Percentiles rank a stretch among this genome's conserved stretches.
phyloP scores from a whole-genome alignment of 2,888 invertebrate species.

The Polia nebulosa region DNA sequence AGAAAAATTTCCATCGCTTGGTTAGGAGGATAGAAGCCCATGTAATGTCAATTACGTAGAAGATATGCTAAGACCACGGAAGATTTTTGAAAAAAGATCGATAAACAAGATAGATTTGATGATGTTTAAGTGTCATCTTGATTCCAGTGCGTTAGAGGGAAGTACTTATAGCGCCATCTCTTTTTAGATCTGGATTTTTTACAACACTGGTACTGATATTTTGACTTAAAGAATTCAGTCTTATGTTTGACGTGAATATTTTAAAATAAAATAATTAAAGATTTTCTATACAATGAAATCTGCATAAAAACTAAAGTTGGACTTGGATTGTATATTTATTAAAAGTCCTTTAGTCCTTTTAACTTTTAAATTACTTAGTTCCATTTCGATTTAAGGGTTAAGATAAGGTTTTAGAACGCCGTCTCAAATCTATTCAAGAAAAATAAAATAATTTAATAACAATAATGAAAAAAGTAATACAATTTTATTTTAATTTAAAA shows the following conservation, averaged over 20 bases:
- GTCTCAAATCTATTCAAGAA: conserved; percentile 5
- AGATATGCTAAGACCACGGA: background rate
- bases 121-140: background rate
- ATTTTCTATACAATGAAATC: conserved; percentile 23
- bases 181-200: background rate
- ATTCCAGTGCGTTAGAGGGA: background rate
- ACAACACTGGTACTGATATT: background rate
- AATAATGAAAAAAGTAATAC: background rate
- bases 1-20: background rate
- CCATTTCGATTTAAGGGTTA: conserved; percentile 42
- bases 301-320: conserved; percentile 33
- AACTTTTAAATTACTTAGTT: conserved; percentile 30
- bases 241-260: conserved; percentile 18
- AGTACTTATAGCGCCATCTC: background rate
- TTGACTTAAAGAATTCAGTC: background rate
- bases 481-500: background rate
- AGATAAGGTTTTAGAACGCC: conserved; percentile 39
- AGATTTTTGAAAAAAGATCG: background rate
- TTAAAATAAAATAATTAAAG: background rate
- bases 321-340: conserved; percentile 28
- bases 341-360: too few species aligned
- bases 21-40: background rate
- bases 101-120: background rate
- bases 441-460: conserved; percentile 4
- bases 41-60: conserved; percentile 48